Evolutionary conservation across 2,797 vertebrate genomes (phyloP), one percentile per base, ranked within the genome.

Genomic region (Hapalemur alaotrensis): DNA sequence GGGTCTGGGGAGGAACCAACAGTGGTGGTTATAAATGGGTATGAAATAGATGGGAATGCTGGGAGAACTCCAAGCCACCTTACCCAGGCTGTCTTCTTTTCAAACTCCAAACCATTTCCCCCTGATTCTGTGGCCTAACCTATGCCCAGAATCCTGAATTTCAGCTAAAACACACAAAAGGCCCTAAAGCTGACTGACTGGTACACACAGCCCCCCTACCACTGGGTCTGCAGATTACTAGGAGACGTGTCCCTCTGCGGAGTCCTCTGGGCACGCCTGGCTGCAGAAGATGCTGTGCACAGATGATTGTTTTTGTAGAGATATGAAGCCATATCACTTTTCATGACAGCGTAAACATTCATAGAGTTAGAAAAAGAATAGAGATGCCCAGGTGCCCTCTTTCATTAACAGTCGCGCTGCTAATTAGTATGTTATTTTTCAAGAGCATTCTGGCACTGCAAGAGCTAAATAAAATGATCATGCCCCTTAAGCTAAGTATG

Each of bases 371-470:
- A 52, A 75, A 81, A 81, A 67, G 57, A 43, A 38, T 11, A 52
- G 38, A 65, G 54, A 88, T 86, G 63, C 83, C 69, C 93, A 91
- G 78, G 25, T 90, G 91, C 48, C 93, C 80, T 72, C 75, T 91
- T 59, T 87, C 65, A 41, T 76, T 67, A 92, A 87, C 61, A 79
- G 81, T 63, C 72, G 75, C n/a, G 41, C 70, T 93, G 69, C 63
- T 93, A 93, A 96, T 94, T 93, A 89, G 54, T 13, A 18, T 35
- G 57, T 81, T 95, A 79, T 78, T 96, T 94, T 92, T 94, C 83
- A 94, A 96, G 38, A 81, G n/a, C 70, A 52, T 91, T 72, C 54
- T 88, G 8, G 43, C 70, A 69, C 83, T 61, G 2, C 22, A n/a
- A 70, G 75, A 86, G 83, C 83, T 89, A 69, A 59, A 78, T 94